Base-by-base conservation (phyloP, 2,797 vertebrate species). In the Muraenolepis orangiensis region DNA sequence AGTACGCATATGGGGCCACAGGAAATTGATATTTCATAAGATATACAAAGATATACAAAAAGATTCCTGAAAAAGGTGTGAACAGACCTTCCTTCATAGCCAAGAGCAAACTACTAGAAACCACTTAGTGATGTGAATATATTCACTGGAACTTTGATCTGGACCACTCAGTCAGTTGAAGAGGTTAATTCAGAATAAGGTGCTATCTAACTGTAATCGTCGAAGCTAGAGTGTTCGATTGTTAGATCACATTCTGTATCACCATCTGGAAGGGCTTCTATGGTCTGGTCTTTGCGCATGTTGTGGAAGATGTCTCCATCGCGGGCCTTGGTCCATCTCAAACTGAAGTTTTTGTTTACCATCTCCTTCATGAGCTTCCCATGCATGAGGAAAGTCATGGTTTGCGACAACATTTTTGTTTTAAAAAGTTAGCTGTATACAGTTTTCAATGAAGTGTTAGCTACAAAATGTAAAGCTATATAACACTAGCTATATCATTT, bases 271-370 rank as follows among this genome's bases (percentile, higher is more conserved):
- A 18, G 42, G 20, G n/a, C n/a, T n/a, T n/a, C n/a, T n/a, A n/a
- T 3, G 32, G 32, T 3, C 10, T 64, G 2, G 57, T 64, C 57
- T 64, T 64, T 26, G 23, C 23, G 7, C 4, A n/a, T 64, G 57
- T 64, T 64, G 57, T 64, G n/a, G 57, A 64, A 64, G 57, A 64
- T 64, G 8, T 64, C 57, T 64, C 57, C 57, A 8, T 64, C 57
- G 23, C n/a, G n/a, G 23, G 23, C 57, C 57, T 64, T 64, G n/a
- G 1, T 28, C 57, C 57, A 64, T 26, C 8, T 64, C 23, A 64
- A 10, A 64, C 8, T 64, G 57, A 64, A 11, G 57, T 26, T 11
- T 64, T 64, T 2, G 10, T 64, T 64, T 23, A 11, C 57, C 57
- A 26, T 64, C 57, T 64, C 26, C 57, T 57, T n/a, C 20, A 26